Percentiles rank a stretch among this genome's conserved stretches.
phyloP scores from a whole-genome alignment of 2,797 vertebrate genomes.

The Merluccius polli region DNA sequence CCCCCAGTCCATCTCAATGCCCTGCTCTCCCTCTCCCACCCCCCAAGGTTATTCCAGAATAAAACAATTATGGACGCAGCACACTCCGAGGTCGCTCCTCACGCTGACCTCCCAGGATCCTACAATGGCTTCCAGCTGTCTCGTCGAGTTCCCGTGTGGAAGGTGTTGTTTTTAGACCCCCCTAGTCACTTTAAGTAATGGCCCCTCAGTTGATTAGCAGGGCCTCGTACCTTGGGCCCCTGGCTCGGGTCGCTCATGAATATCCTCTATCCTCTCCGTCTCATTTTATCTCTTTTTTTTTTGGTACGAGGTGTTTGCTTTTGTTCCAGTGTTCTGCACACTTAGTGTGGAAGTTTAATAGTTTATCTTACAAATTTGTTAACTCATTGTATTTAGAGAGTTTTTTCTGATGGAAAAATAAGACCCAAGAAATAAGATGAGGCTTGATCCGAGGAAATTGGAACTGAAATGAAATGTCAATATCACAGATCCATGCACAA shows the following conservation, averaged over 20 bases:
- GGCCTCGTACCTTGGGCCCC: conserved; percentile 49
- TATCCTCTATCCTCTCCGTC: not conserved
- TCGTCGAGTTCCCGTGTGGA: conserved; percentile 32
- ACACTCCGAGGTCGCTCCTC: conserved; percentile 43
- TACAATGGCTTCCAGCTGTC: conserved; percentile 68
- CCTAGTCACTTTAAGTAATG: conserved; percentile 56
- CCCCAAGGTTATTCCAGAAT: conserved; percentile 64
- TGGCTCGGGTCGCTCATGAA: not conserved
- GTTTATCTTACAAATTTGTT: not conserved
- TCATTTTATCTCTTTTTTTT: conserved; percentile 18
- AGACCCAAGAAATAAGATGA: not conserved
- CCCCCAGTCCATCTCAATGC: conserved; percentile 38
- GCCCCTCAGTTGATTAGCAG: conserved; percentile 57
- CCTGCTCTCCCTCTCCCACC: conserved; percentile 50
- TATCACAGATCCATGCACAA: not conserved
- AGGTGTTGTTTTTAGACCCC: not conserved
- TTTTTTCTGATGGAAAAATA: not conserved
- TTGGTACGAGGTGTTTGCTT: not conserved
- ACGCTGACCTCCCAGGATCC: conserved; percentile 23
- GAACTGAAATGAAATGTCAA: not conserved
- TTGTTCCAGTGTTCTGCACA: not conserved
- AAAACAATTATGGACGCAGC: conserved; percentile 64
- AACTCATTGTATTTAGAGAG: too few species aligned
- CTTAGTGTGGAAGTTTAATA: too few species aligned
- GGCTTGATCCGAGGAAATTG: not conserved